Evolutionary conservation across 1,140 invertebrate species (phyloP), one percentile per base, ranked within the genome.

Genomic region (Phthorimaea operculella): DNA sequence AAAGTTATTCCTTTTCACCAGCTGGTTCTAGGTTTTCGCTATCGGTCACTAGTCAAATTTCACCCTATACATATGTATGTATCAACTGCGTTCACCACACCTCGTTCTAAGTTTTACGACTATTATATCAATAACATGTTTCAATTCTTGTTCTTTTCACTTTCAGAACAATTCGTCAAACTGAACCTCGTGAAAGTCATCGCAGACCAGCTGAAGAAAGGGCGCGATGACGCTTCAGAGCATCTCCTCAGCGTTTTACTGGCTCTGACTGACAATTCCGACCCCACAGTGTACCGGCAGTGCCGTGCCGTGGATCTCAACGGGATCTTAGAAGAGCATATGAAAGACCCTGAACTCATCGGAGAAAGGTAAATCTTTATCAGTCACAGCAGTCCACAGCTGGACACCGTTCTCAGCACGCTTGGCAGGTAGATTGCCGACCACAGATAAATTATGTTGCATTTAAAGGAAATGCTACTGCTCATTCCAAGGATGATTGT

Each of bases 121-220:
- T n/a, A n/a, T n/a, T n/a, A 28, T 28, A 28, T 2, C 21, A 28
- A 28, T 6, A 28, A 28, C n/a, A n/a, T 39, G 10, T 33, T 64
- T 90, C 1, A 5, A 39, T 39, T 1, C 10, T 47, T 54, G 53
- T 36, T 42, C 16, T 54, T 34, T 50, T 51, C 8, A 49, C 15
- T 60, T 68, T 66, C 74, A 80, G 77, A 73, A 55, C 58, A 69
- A 66, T 74, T 78, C 55, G 63, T 80, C n/a, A 44, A 68, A 18
- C 55, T 60, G 2, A 73, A 79, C 51, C 34, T 73, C 7, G 65
- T 79, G 4, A 47, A 55, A 10, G 67, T 53, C 0, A 63, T 82
- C 33, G 58, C 65, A 0, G 60, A 67, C 33, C 62, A 70, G 44
- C 47, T 82, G 1, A 66, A 69, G 45, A 34, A 34, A 0, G 61